A percentile compares a stretch with the other conserved stretches of the same genome.
phyloP scores from a whole-genome alignment of 2,888 invertebrate species.

The Phymatocera aterrima region DNA sequence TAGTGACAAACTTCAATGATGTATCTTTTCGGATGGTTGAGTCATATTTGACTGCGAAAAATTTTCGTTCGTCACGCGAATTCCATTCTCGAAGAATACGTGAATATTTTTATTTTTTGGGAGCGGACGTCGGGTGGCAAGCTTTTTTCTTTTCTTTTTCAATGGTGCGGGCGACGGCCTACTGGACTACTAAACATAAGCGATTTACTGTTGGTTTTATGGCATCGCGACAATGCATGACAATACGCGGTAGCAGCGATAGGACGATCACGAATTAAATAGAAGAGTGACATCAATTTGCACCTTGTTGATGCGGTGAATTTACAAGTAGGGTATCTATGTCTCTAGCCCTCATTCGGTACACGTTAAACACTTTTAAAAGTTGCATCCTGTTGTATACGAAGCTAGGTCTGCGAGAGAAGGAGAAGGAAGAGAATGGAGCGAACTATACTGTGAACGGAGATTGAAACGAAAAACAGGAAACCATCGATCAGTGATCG shows the following conservation, averaged over 20 bases:
- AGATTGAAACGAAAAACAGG: too few species aligned
- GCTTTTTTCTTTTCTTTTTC: too few species aligned
- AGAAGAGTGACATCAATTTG: conserved; percentile 32
- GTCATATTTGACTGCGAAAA: too few species aligned
- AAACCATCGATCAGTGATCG: too few species aligned
- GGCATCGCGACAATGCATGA: neutral
- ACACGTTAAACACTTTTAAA: neutral
- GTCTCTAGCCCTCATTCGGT: neutral
- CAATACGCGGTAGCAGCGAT: neutral
- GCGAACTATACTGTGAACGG: too few species aligned
- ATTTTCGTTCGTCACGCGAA: too few species aligned
- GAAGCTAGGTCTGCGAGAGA: neutral
- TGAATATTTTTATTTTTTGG: too few species aligned
- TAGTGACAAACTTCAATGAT: too few species aligned
- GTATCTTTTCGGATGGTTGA: too few species aligned
- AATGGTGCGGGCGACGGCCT: conserved; percentile 2
- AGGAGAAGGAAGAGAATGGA: neutral
- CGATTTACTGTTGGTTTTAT: conserved; percentile 31
- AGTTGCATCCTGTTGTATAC: neutral
- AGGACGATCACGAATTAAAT: conserved; percentile 20
- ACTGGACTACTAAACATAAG: conserved; percentile 18
- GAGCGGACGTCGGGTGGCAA: too few species aligned
- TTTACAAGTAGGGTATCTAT: neutral
- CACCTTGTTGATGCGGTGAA: conserved; percentile 16
- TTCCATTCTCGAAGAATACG: too few species aligned